Base-by-base conservation (phyloP, 2,888 invertebrate species). In the Eubasilissa splendida region DNA sequence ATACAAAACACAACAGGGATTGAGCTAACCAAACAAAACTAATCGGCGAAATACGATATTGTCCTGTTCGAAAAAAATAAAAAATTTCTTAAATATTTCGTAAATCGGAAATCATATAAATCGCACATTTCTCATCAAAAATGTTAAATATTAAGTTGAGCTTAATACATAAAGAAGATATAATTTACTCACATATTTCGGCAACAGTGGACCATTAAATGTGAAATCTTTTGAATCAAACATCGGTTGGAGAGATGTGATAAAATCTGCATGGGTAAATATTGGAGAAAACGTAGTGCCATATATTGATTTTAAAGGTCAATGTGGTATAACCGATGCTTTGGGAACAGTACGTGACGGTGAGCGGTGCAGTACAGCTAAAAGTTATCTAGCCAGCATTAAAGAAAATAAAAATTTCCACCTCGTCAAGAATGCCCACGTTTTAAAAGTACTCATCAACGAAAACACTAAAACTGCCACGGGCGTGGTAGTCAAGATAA, bases 321-420 rank as follows among this genome's bases (percentile, higher is more conserved):
- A 89, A 77, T 86, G 91, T 2, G 93, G 92, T 0, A 92, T 91
- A 76, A 87, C 89, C 52, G 87, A 87, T 70, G 86, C 90, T 0
- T 76, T 50, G 85, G 86, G 88, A 52, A 91, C 90, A 58, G 88
- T 91, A 83, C 89, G 89, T 84, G 86, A 88, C 56, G 92, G 92
- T 0, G 84, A 85, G 4, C 87, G 92, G 80, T 87, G 89, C 77
- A 91, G 91, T 82, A 90, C 91, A 1, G 90, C 91, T 0, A 90
- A 89, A 84, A 91, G 91, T 63, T 94, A 90, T 85, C 85, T 93
- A 5, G 86, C 86, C 14, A 85, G 84, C 10, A 82, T 84, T 0
- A 89, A 87, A 85, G 76, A 84, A 1, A 82, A 85, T n/a, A 56
- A 80, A 7, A 87, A 87, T 82, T 83, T 87, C 9, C 83, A 86